Evolutionary conservation across 2,113 vertebrate species (phyloP).

Genomic region (Cyprinodon tularosa): DNA sequence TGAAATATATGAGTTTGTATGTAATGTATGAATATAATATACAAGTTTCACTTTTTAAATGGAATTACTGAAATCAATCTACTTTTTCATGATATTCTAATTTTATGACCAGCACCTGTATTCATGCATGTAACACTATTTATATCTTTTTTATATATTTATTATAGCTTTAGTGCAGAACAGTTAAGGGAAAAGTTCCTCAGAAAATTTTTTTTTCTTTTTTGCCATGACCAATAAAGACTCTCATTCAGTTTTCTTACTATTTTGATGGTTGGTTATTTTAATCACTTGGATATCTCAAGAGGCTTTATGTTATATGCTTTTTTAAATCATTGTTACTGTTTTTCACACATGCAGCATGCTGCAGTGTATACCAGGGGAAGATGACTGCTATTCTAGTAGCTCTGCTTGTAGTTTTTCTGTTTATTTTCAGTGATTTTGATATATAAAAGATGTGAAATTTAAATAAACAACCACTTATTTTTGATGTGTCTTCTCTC

Average conservation of each 20-base stretch:
- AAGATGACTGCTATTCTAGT: slow-evolving; percentile 30
- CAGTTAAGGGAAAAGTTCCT: slow-evolving; percentile 42
- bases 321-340: not conserved
- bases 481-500: slow-evolving; percentile 44
- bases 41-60: too few relatives aligned
- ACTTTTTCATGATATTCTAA: too few relatives aligned
- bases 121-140: slow-evolving; percentile 32
- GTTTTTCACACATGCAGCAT: slow-evolving; percentile 45
- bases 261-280: slow-evolving; percentile 33
- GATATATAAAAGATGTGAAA: slow-evolving; percentile 71
- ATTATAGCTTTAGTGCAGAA: slow-evolving; percentile 39
- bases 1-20: too few relatives aligned
- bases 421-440: slow-evolving; percentile 69
- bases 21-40: too few relatives aligned
- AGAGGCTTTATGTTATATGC: slow-evolving; percentile 38
- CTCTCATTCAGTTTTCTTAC: slow-evolving; percentile 24
- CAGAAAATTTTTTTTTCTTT: slow-evolving; percentile 16
- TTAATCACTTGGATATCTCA: slow-evolving; percentile 32
- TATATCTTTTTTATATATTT: slow-evolving; percentile 35
- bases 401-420: slow-evolving; percentile 54
- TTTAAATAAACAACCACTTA: slow-evolving; percentile 62
- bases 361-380: slow-evolving; percentile 54
- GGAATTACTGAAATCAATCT: too few relatives aligned
- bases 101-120: too few relatives aligned
- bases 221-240: slow-evolving; percentile 19